Evolutionary conservation across 2,888 invertebrate genomes (phyloP).

Genomic region (Caenorhabditis angaria): DNA sequence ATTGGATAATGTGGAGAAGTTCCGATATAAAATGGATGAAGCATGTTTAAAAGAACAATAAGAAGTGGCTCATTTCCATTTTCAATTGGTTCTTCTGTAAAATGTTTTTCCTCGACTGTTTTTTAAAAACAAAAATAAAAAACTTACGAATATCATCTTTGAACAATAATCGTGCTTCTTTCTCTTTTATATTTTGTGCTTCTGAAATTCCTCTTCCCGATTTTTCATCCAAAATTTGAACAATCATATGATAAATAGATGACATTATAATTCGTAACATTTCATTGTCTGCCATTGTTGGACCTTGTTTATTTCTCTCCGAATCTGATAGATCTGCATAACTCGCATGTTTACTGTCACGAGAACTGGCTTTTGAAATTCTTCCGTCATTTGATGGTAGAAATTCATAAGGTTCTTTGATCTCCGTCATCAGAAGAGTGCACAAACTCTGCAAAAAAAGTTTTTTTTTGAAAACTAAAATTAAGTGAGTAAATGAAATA

Average conservation of each 20-base stretch:
- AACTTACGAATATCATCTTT: constrained; percentile 26
- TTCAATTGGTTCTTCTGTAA: constrained; percentile 65
- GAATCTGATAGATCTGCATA: constrained; percentile 63
- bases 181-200: constrained; percentile 11
- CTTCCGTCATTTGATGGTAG: constrained; percentile 36
- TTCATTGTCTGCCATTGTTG: constrained; percentile 87
- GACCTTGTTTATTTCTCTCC: constrained; percentile 23
- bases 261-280: constrained; percentile 91
- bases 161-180: constrained; percentile 23
- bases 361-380: constrained; percentile 57
- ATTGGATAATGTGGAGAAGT: constrained; percentile 96
- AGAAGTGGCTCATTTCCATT: constrained; percentile 56
- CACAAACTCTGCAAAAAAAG: constrained; percentile 81
- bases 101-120: background rate
- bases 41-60: constrained; percentile 90
- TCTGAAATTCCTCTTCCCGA: constrained; percentile 24
- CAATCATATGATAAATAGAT: constrained; percentile 92
- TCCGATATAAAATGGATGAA: constrained; percentile 93
- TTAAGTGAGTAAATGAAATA: constrained; percentile 5
- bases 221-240: constrained; percentile 32
- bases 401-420: constrained; percentile 78
- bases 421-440: constrained; percentile 91
- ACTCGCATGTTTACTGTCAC: constrained; percentile 59
- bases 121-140: background rate
- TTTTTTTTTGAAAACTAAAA: background rate